Evolutionary conservation across 2,888 invertebrate species (phyloP).

Genomic region (Drosophila macrospina): DNA sequence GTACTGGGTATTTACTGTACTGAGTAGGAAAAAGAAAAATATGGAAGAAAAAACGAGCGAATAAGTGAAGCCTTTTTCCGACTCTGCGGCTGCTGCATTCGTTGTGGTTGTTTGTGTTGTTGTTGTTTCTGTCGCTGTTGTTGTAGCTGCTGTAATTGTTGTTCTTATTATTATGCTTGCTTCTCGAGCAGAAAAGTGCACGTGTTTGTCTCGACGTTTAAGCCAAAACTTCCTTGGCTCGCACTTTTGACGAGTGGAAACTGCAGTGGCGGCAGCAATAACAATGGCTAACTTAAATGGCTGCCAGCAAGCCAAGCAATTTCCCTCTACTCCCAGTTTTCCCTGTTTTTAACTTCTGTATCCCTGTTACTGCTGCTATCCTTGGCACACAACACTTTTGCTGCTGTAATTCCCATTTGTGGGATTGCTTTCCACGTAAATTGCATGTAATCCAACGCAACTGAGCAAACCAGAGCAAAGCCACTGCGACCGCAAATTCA

Average conservation of each 20-base stretch:
- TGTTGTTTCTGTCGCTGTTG: slow-evolving; percentile 4
- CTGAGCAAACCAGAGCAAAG: slow-evolving; percentile 34
- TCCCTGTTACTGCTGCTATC: not conserved
- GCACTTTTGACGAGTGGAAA: slow-evolving; percentile 40
- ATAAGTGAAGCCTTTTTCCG: slow-evolving; percentile 30
- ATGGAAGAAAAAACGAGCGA: slow-evolving; percentile 1
- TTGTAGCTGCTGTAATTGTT: too few relatives aligned
- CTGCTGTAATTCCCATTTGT: slow-evolving; percentile 29
- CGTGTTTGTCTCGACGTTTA: slow-evolving; percentile 31
- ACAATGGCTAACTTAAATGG: slow-evolving; percentile 30
- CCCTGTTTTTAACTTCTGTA: not conserved
- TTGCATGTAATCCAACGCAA: slow-evolving; percentile 63
- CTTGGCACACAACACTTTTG: not conserved
- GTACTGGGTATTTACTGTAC: too few relatives aligned
- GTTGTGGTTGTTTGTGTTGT: slow-evolving; percentile 10
- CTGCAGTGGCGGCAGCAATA: slow-evolving; percentile 18
- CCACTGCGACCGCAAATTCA: slow-evolving; percentile 45
- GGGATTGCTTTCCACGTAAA: slow-evolving; percentile 56
- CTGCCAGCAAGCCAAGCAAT: slow-evolving; percentile 29
- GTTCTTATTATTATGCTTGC: slow-evolving; percentile 8
- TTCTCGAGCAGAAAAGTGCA: slow-evolving; percentile 23
- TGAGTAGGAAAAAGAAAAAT: too few relatives aligned
- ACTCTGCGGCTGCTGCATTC: not conserved
- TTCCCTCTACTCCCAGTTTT: not conserved
- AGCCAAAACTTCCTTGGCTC: slow-evolving; percentile 27